phyloP scores from a whole-genome alignment of 1,140 invertebrate species.

The Drosophila quadrilineata region DNA sequence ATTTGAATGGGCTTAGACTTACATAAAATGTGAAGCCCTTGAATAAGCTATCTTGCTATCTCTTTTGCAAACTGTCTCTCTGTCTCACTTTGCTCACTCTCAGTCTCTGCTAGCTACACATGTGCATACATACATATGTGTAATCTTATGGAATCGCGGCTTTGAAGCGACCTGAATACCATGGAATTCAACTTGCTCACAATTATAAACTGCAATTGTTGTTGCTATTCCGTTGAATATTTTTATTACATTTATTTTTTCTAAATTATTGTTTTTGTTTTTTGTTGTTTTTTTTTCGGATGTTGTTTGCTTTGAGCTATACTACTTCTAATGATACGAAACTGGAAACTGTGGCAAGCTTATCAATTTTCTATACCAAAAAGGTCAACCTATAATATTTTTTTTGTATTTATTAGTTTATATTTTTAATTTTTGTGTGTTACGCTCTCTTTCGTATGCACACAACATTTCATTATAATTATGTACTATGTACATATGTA shows the following conservation, averaged over 20 bases:
- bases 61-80: neutral
- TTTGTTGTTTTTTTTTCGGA: slow-evolving; percentile 1
- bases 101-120: too few species aligned
- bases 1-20: slow-evolving; percentile 30
- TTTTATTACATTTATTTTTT: too few species aligned
- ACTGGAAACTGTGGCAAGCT: slow-evolving; percentile 43
- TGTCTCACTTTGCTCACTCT: neutral
- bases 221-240: slow-evolving; percentile 12
- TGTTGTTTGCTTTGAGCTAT: slow-evolving; percentile 23
- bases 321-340: slow-evolving; percentile 35
- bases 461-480: too few species aligned
- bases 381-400: too few species aligned
- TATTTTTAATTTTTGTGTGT: too few species aligned
- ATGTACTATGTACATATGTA: too few species aligned
- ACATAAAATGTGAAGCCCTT: slow-evolving; percentile 26
- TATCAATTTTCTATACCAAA: slow-evolving; percentile 49
- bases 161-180: slow-evolving; percentile 44
- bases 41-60: neutral
- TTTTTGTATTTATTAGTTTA: too few species aligned
- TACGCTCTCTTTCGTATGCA: slow-evolving; percentile 38
- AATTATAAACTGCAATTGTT: slow-evolving; percentile 57
- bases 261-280: neutral
- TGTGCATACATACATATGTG: neutral
- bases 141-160: neutral
- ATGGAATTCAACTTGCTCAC: slow-evolving; percentile 17